Base-by-base conservation (phyloP, 2,888 invertebrate genomes). In the Oligia latruncula region DNA sequence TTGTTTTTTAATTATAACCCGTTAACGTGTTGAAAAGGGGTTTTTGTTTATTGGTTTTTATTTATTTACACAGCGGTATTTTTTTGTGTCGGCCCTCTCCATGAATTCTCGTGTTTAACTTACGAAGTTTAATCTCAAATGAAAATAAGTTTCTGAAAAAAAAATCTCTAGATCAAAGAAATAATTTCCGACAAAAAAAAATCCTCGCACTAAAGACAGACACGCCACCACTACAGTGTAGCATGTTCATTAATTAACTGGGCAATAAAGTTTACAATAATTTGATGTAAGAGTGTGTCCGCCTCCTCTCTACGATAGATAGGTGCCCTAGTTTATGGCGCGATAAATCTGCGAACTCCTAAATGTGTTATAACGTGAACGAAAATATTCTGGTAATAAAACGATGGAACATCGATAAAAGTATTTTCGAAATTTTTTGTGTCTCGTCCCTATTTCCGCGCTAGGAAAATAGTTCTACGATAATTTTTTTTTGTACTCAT, bases 1-100 rank as follows among this genome's bases (percentile, higher is more conserved):
- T 90, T 86, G 86, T 89, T 84, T 80, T 79, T 83, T 78, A 86
- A 80, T 85, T 85, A 87, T 89, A 91, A 91, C 90, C 91, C 92
- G 87, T 91, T 90, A 78, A 90, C 72, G 90, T 88, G 88, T 90
- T 86, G 88, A 88, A 82, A 76, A 71, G 85, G 77, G 84, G 64
- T 70, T 77, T 60, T 35, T 62, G 52, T 82, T 83, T 70, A 76
- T 71, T 84, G 55, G 20, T 71, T 81, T 60, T 77, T 62, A 58
- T 74, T 82, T 77, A 74, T 82, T 85, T 71, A 79, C 13, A 9
- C 70, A 29, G 43, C 29, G 13, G 52, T 46, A 2, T 15, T 67
- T 77, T 74, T 74, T 58, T 68, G 17, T 58, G n/a, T 29, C 9
- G 2, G 11, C 9, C 0, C 17, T 23, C 40, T 35, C 2, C 15